Evolutionary conservation across 2,113 vertebrate genomes (phyloP).

Genomic region (Platysteira castanea): DNA sequence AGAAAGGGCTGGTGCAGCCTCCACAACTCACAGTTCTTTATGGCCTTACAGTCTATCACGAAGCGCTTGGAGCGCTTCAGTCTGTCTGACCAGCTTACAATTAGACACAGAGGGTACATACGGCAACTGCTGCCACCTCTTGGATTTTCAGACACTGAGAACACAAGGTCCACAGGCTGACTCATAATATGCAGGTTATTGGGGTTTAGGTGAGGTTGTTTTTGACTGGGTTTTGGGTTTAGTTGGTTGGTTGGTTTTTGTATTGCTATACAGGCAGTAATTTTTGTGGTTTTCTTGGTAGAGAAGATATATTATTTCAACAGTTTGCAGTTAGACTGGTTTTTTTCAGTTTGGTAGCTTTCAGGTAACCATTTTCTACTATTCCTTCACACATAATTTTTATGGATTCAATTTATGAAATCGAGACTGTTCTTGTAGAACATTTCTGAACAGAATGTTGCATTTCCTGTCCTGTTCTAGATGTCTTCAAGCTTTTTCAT

Average conservation of each 20-base stretch:
- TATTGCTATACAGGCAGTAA: not conserved
- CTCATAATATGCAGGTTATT: not conserved
- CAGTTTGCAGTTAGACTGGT: not conserved
- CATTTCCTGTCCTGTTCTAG: not conserved
- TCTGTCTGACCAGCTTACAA: not conserved
- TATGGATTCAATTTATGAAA: not conserved
- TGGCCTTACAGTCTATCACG: fast-evolving
- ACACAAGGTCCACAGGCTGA: too few relatives aligned
- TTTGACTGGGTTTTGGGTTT: not conserved
- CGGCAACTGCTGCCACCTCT: not conserved
- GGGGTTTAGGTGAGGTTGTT: fast-evolving
- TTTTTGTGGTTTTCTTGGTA: not conserved
- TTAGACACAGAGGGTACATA: not conserved
- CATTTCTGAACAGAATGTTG: not conserved
- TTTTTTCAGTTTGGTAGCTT: not conserved
- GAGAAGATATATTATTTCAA: not conserved
- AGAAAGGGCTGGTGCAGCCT: not conserved
- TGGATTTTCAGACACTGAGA: not conserved
- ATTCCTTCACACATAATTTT: not conserved
- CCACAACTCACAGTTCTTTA: not conserved
- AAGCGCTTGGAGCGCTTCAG: not conserved
- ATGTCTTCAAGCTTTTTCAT: not conserved
- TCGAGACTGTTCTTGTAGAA: not conserved
- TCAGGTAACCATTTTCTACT: not conserved
- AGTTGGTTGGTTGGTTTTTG: not conserved